Base-by-base conservation (phyloP, 1,140 invertebrate genomes). In the Cotesia typhae region DNA sequence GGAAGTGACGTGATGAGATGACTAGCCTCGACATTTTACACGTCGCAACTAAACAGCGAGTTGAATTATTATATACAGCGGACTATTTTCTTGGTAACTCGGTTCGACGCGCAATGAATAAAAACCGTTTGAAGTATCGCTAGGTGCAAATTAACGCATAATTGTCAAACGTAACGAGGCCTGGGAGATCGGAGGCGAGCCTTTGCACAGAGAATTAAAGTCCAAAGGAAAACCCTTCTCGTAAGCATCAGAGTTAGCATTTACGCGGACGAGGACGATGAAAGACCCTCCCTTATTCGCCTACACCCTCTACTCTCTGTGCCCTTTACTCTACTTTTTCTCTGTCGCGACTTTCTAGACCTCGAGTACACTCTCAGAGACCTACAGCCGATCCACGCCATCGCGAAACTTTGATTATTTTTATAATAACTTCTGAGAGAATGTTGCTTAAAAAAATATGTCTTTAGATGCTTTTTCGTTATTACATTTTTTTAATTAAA, bases 51-150 rank as follows among this genome's bases (percentile, higher is more conserved):
- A 57, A 17, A 57, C 28, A 60, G 6, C 28, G 10, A 61, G 35
- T 53, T 41, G 53, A 47, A 61, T 60, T 17, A 35, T 28, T 28
- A 28, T 28, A 51, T 36, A 60, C 5, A 63, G 64, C 10, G n/a
- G 37, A 59, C 66, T 71, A 78, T 76, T 76, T 78, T 78, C 76
- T 74, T 78, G 72, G 69, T 79, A 84, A 80, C 81, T 85, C 77
- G 80, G 78, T 77, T 81, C 81, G 79, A 80, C 82, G 83, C 81
- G 83, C 81, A 80, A 85, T 86, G 85, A 87, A 87, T 87, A 87
- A 87, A 86, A 86, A 87, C 76, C 85, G 84, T 85, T 87, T 86
- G 84, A 86, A 86, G 85, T 86, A 85, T 85, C 82, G 81, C 83
- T 82, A 81, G 82, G 82, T 83, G 84, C 77, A 86, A 87, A 87